Evolutionary conservation across 30 jellyfish, hydroid and myxozoan genomes (phyloP).

Genomic region (Turritopsis dohrnii): DNA sequence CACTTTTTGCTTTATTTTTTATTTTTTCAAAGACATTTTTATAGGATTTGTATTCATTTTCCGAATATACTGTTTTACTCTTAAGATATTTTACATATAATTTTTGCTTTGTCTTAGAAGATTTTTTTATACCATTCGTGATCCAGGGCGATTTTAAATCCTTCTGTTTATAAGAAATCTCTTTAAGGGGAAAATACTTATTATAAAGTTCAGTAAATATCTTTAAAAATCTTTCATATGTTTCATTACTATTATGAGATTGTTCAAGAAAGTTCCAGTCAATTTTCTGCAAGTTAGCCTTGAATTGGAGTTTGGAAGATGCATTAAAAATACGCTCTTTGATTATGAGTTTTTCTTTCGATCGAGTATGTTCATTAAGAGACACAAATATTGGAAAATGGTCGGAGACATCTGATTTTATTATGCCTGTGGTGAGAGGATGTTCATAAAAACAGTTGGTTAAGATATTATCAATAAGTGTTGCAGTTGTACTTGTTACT

Average conservation of each 20-base stretch:
- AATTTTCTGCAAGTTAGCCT: neutral
- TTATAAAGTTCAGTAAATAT: neutral
- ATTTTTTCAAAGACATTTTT: no score
- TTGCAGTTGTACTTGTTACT: no score
- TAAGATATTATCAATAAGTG: slow-evolving; percentile 4
- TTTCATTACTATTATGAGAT: neutral
- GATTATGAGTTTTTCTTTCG: neutral
- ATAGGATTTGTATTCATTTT: no score
- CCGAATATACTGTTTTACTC: no score
- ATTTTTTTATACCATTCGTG: no score
- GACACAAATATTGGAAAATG: slow-evolving; percentile 1
- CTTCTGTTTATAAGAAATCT: no score
- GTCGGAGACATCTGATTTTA: neutral
- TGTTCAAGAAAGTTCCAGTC: neutral
- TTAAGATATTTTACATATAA: no score
- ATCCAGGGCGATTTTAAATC: no score
- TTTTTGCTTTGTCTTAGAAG: no score
- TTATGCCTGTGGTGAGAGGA: neutral
- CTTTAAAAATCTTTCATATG: neutral
- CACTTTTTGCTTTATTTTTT: no score
- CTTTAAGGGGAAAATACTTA: neutral
- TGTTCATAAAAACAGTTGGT: neutral
- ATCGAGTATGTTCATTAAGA: neutral
- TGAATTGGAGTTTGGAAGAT: neutral
- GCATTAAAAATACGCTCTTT: neutral